These are phyloP conservation scores for Macrocentrus cingulum DNA, from an alignment of 1,140 invertebrate species.

Conservation along the genomic window DNA sequence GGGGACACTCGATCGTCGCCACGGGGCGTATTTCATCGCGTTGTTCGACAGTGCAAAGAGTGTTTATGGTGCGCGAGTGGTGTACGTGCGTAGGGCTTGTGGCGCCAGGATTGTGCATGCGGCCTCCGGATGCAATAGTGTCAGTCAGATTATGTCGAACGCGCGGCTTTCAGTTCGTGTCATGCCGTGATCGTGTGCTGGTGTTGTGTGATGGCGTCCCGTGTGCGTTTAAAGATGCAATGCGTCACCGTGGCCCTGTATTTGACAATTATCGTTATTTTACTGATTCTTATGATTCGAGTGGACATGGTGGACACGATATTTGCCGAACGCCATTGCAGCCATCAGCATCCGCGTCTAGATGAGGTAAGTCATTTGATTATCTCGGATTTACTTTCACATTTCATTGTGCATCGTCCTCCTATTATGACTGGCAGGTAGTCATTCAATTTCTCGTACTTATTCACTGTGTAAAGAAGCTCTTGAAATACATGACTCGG, in stretches of 20 bases:
- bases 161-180: slow-evolving; percentile 44
- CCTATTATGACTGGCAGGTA: too few relatives aligned
- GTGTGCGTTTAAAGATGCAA: slow-evolving; percentile 56
- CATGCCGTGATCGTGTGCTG: slow-evolving; percentile 44
- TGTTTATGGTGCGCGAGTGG: too few relatives aligned
- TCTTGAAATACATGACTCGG: background rate
- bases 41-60: too few relatives aligned
- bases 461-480: too few relatives aligned
- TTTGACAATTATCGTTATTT: slow-evolving; percentile 33
- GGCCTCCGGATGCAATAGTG: background rate
- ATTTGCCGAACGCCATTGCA: slow-evolving; percentile 58
- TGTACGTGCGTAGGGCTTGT: background rate
- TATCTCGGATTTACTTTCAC: slow-evolving; percentile 25
- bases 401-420: background rate
- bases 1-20: too few relatives aligned
- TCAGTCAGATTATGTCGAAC: slow-evolving; percentile 6
- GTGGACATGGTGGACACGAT: slow-evolving; percentile 51
- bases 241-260: slow-evolving; percentile 44
- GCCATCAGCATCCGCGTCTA: slow-evolving; percentile 58
- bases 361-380: slow-evolving; percentile 56
- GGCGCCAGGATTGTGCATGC: slow-evolving; percentile 13
- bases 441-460: too few relatives aligned
- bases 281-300: slow-evolving; percentile 48
- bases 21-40: too few relatives aligned
- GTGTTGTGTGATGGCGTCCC: slow-evolving; percentile 48